phyloP scores from a whole-genome alignment of 1,140 invertebrate genomes.

The Drosophila kurseongensis region DNA sequence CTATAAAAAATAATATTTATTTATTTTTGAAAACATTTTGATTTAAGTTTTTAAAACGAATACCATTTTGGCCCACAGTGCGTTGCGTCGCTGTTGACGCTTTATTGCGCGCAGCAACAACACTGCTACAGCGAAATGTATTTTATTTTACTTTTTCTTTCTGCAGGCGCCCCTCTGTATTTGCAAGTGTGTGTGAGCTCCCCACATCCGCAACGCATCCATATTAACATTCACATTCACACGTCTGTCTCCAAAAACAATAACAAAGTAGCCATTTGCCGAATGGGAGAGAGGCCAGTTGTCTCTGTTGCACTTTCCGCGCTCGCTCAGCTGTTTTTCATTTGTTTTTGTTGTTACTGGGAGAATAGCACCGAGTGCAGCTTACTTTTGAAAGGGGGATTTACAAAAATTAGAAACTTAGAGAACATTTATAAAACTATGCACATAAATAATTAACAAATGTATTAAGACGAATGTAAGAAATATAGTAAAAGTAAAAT shows the following conservation, averaged over 20 bases:
- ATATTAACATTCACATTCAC: conserved; percentile 30
- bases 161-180: conserved; percentile 36
- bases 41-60: not conserved
- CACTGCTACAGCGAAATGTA: conserved; percentile 42
- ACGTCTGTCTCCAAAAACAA: conserved; percentile 39
- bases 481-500: too few species aligned
- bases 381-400: conserved; percentile 10
- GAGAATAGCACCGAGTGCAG: conserved; percentile 30
- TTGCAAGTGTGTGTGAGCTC: conserved; percentile 30
- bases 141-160: conserved; percentile 65
- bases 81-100: conserved; percentile 51
- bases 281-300: conserved; percentile 11
- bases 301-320: conserved; percentile 24
- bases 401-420: not conserved
- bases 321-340: conserved; percentile 32
- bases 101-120: conserved; percentile 73
- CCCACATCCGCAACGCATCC: conserved; percentile 15
- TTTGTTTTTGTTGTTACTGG: conserved; percentile 36
- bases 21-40: too few species aligned
- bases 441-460: not conserved
- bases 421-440: not conserved
- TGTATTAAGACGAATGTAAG: not conserved
- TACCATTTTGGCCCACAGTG: conserved; percentile 10
- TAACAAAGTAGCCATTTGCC: conserved; percentile 31
- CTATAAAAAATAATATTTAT: too few species aligned